phyloP scores from a whole-genome alignment of 2,113 vertebrate species.

The Tragelaphus buxtoni region DNA sequence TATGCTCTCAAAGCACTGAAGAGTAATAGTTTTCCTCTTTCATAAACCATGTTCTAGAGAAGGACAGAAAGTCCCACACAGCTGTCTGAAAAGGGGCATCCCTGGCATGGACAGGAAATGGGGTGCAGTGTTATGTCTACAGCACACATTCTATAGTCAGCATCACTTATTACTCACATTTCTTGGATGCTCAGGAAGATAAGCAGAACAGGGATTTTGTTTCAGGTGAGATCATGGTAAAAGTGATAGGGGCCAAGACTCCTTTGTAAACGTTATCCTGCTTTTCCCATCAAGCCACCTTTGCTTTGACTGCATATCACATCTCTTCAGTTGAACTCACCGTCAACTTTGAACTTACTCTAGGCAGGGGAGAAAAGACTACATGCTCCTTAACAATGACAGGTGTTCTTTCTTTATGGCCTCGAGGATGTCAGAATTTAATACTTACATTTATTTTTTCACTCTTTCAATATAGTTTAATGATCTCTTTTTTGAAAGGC shows the following conservation, averaged over 20 bases:
- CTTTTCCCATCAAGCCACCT: background rate
- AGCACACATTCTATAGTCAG: background rate
- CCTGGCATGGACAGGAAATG: background rate
- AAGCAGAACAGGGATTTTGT: slow-evolving; percentile 30
- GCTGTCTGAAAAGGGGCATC: background rate
- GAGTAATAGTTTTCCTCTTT: background rate
- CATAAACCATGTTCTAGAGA: background rate
- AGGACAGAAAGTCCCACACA: background rate
- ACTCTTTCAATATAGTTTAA: background rate
- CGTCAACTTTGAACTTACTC: slow-evolving; percentile 54
- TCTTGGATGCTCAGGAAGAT: background rate
- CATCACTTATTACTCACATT: background rate
- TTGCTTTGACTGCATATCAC: slow-evolving; percentile 30
- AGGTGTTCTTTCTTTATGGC: slow-evolving; percentile 31
- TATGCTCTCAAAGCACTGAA: background rate
- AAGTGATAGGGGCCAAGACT: background rate
- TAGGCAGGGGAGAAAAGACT: background rate
- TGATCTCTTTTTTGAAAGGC: background rate
- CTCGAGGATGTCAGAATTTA: background rate
- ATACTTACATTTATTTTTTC: background rate
- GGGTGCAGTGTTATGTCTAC: background rate
- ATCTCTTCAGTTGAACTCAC: slow-evolving; percentile 39
- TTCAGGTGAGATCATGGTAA: slow-evolving; percentile 51
- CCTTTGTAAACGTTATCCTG: background rate
- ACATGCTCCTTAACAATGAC: slow-evolving; percentile 36